A percentile compares a stretch with the other conserved stretches of the same genome.
phyloP scores from a whole-genome alignment of 2,113 vertebrate species.

The Antechinus flavipes region DNA sequence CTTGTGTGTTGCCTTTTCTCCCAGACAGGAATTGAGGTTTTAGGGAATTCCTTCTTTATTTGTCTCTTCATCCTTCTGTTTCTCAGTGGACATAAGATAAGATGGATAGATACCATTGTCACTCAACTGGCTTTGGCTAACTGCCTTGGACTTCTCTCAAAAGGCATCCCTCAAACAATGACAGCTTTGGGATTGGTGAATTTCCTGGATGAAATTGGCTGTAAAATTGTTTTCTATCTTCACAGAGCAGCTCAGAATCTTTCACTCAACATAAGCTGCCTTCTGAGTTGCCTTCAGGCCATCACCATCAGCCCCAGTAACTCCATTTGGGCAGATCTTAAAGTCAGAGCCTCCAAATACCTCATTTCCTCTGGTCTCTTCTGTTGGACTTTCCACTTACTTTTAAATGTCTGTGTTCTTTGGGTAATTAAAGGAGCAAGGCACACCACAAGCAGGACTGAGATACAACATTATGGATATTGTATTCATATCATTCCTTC shows the following conservation, averaged over 20 bases:
- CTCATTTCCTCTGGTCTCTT: background rate
- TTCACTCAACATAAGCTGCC: background rate
- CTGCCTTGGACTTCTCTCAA: background rate
- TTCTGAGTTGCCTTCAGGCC: conserved; percentile 4
- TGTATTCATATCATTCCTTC: background rate
- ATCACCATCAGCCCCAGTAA: conserved; percentile 10
- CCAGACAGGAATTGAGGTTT: too few species aligned
- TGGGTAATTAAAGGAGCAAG: background rate
- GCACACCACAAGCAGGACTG: background rate
- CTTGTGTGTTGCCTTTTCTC: background rate
- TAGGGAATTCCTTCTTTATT: background rate
- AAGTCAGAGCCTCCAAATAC: background rate
- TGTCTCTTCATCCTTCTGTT: background rate
- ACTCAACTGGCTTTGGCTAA: background rate
- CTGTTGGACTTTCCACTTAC: background rate
- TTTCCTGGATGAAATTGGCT: background rate
- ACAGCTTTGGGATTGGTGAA: background rate
- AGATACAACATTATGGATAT: background rate
- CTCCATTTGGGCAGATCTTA: background rate
- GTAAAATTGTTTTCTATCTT: conserved; percentile 24
- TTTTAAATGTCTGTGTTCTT: background rate
- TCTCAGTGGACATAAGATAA: too few species aligned
- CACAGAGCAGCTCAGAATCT: background rate
- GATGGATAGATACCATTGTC: too few species aligned
- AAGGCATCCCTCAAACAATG: background rate